Conservation (phyloP, 2,113 vertebrate genomes). For the Lates calcarifer region DNA sequence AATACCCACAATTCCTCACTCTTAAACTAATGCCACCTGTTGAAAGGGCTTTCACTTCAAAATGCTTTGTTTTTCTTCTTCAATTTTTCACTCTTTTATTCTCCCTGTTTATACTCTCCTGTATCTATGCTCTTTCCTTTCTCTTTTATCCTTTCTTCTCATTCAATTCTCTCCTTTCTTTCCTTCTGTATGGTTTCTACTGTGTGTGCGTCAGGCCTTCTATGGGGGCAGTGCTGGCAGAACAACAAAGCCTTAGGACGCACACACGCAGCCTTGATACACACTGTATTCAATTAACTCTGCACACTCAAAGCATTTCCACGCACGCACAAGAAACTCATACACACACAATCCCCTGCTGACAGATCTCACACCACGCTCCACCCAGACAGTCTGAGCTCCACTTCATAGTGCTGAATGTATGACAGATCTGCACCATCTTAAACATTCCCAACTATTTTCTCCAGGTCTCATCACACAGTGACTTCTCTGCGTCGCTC, state of each 20-base stretch:
- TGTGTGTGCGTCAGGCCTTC: constrained; percentile 69
- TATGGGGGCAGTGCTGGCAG: constrained; percentile 78
- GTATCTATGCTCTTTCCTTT: constrained; percentile 29
- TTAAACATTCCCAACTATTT: constrained; percentile 50
- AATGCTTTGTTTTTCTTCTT: constrained; percentile 44
- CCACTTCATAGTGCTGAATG: constrained; percentile 47
- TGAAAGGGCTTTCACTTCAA: constrained; percentile 67
- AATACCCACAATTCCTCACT: constrained; percentile 69
- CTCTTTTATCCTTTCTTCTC: constrained; percentile 60
- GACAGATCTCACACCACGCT: constrained; percentile 74
- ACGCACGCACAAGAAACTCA: constrained; percentile 52
- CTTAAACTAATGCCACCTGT: constrained; percentile 78
- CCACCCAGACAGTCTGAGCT: constrained; percentile 59
- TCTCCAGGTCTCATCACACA: constrained; percentile 69
- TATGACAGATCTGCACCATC: constrained; percentile 65
- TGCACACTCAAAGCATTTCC: constrained; percentile 69
- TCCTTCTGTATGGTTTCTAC: constrained; percentile 51
- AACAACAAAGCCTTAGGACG: constrained; percentile 79
- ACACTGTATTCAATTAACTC: constrained; percentile 83
- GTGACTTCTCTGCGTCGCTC: constrained; percentile 22
- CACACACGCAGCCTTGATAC: constrained; percentile 70
- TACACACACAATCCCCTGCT: constrained; percentile 56
- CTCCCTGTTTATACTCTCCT: constrained; percentile 39
- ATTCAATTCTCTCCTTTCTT: constrained; percentile 45
- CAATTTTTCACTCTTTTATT: constrained; percentile 46